Conservation (phyloP, 2,888 invertebrate species). For the Pediacus dermestoides region DNA sequence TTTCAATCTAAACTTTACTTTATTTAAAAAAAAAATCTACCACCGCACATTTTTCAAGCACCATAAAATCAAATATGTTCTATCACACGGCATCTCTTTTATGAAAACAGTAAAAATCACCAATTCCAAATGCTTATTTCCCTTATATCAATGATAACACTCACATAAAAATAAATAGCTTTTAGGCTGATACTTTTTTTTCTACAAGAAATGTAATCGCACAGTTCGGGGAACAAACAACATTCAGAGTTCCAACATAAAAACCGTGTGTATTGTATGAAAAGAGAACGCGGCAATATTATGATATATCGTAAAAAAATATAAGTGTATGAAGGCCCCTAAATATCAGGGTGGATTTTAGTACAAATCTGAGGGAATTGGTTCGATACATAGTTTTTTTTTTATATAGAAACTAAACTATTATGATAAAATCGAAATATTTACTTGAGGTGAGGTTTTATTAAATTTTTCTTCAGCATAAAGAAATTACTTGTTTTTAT, state of each 20-base stretch:
- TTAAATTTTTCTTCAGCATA: too few species aligned
- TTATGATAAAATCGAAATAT: too few species aligned
- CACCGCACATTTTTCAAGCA: background rate
- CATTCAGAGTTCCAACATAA: constrained; percentile 45
- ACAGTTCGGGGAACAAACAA: constrained; percentile 32
- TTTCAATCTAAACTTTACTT: too few species aligned
- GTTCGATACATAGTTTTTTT: constrained; percentile 37
- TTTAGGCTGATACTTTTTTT: constrained; percentile 38
- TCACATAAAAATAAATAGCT: constrained; percentile 53
- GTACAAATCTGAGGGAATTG: constrained; percentile 42
- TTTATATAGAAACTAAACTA: too few species aligned
- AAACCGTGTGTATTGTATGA: constrained; percentile 48
- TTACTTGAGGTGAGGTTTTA: too few species aligned
- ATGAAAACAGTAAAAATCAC: constrained; percentile 42
- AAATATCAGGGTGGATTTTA: constrained; percentile 40
- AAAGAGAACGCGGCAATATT: constrained; percentile 44
- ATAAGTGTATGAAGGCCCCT: constrained; percentile 44
- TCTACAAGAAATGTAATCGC: constrained; percentile 42
- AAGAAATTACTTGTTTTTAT: too few species aligned
- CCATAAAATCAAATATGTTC: constrained; percentile 3
- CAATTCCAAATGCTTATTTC: constrained; percentile 39
- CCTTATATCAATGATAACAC: constrained; percentile 50
- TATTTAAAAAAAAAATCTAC: too few species aligned
- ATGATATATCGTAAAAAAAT: constrained; percentile 50
- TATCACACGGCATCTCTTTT: constrained; percentile 20